Percentiles rank a stretch among this genome's conserved stretches.
Conservation (phyloP, 1,140 invertebrate genomes). For the Danaus melanippus region DNA sequence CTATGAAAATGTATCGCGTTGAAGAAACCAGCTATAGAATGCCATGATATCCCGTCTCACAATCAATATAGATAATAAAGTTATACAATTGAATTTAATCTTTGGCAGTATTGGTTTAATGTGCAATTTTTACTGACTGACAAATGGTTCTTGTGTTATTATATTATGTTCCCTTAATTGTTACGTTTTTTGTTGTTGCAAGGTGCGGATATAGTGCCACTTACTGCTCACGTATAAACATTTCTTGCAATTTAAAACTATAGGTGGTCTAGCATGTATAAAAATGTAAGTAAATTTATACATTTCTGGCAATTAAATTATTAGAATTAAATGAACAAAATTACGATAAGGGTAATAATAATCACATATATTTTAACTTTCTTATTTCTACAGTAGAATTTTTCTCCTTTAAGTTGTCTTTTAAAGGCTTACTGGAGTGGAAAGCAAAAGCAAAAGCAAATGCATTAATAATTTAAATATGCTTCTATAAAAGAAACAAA, state of each 20-base stretch:
- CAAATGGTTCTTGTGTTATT: constrained; percentile 52
- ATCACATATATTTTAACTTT: not conserved
- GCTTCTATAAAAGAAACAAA: constrained; percentile 21
- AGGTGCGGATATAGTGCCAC: constrained; percentile 62
- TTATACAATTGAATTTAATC: constrained; percentile 51
- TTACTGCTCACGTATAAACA: constrained; percentile 40
- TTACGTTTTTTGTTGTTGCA: constrained; percentile 65
- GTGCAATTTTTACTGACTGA: constrained; percentile 48
- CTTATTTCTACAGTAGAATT: too few species aligned
- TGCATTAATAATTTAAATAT: constrained; percentile 30
- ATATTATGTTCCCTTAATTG: constrained; percentile 55
- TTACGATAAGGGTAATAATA: constrained; percentile 1
- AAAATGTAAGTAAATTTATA: not conserved
- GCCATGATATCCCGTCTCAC: constrained; percentile 46
- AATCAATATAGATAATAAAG: constrained; percentile 35
- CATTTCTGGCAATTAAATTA: constrained; percentile 10
- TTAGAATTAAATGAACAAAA: constrained; percentile 8
- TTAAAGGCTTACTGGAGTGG: constrained; percentile 15
- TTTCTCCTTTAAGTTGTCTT: not conserved
- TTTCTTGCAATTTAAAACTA: constrained; percentile 48
- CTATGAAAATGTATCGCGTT: constrained; percentile 64
- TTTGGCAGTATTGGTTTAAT: constrained; percentile 45
- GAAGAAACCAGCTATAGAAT: constrained; percentile 63
- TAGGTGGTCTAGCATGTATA: constrained; percentile 37
- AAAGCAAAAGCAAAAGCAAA: constrained; percentile 10